Evolutionary conservation across 2,888 invertebrate genomes (phyloP), one percentile per base, ranked within the genome.

Genomic region (Ligdia adustata): DNA sequence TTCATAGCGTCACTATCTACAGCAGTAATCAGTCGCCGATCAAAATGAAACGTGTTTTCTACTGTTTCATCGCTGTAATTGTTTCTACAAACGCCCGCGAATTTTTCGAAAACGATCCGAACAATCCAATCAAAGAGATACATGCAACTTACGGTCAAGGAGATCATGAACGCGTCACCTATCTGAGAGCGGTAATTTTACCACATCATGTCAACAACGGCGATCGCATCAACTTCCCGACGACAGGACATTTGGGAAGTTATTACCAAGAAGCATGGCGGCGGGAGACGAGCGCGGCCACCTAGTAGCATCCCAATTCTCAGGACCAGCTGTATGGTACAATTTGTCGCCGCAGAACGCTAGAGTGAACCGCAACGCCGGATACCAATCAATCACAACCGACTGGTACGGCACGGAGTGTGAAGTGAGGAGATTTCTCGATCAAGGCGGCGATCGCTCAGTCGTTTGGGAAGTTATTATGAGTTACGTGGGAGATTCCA

Each of bases 341-440:
- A 51, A 51, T n/a, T 26, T 51, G 7, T 45, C 50, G 1, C 50
- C 50, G 11, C 50, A 51, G 40, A 51, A 51, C 9, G 7, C 41
- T 1, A 24, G 40, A 1, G 50, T 51, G 5, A 51, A 51, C 9
- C 50, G 50, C 9, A 45, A 45, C 12, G 24, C 14, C 12, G 45
- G 32, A 6, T 45, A 20, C 24, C 37, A 29, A 16, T 28, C 50
- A 2, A 20, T 51, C 45, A 51, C 40, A 7, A 44, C 40, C n/a
- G 45, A 44, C n/a, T 51, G 50, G 50, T 51, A 35, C 28, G 40
- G 34, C n/a, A 32, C 50, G 0, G 50, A 51, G 6, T 51, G 50
- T 13, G 40, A 51, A 41, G 44, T 45, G 2, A n/a, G 27, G 4
- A 26, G 15, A 0, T 37, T 27, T 12, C 37, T 37, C n/a, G 15